Base-by-base conservation (phyloP, 2,113 vertebrate species). In the Chloropsis cyanopogon region DNA sequence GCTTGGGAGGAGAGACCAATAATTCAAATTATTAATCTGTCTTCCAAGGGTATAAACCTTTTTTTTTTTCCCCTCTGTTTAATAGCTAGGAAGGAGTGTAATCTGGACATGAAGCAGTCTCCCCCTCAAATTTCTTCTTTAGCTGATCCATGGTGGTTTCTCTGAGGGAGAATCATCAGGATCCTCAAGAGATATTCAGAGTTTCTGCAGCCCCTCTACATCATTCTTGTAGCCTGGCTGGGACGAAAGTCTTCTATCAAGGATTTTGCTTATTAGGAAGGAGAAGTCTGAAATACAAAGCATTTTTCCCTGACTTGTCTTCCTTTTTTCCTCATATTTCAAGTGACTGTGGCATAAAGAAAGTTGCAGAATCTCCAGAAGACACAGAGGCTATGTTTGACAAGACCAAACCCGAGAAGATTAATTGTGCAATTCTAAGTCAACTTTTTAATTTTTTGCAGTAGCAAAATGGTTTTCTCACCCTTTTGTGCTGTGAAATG, bases 401-500 rank as follows among this genome's bases (percentile, higher is more conserved):
- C 61, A 56, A 69, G 22, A 33, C 49, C 39, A 31, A 83, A 81
- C 77, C 46, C 1, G 5, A 49, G 59, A 71, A 52, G 57, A 76
- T 76, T 65, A 31, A 63, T 76, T 73, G 44, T 66, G 52, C 50
- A 42, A 69, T 80, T 91, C 0, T 85, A 59, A 82, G 68, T 35
- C 11, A 78, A 5, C 53, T 50, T 53, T 87, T 68, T 7, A 37
- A 31, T 71, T 63, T 93, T 95, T 71, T 81, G 65, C 33, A 31
- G 85, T 70, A 86, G 77, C 72, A 75, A 84, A 86, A 89, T 84
- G 23, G 25, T 61, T 93, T 93, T 61, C 76, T 91, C 64, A 81
- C 72, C 33, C 22, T 72, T 92, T 77, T 73, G 50, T 73, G 50
- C 72, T 83, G 47, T 5, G 17, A 86, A 65, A 33, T 29, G 24